Conservation (phyloP, 2,113 vertebrate species). For the Phrynosoma platyrhinos region DNA sequence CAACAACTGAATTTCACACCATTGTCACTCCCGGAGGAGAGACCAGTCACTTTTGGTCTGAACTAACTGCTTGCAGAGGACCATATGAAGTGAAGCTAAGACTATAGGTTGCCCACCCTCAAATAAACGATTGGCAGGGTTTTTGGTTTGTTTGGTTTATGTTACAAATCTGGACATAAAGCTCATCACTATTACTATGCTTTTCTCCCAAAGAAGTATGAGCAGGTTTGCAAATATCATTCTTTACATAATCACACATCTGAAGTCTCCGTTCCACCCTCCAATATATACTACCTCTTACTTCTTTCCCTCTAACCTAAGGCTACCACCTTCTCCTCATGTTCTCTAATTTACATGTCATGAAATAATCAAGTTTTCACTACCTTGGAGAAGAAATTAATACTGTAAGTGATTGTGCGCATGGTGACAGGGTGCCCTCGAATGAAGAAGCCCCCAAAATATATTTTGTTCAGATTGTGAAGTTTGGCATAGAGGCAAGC, state of each 20-base stretch:
- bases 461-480: conserved; percentile 89
- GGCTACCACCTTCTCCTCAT: background rate
- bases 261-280: too few relatives aligned
- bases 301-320: conserved; percentile 13
- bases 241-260: background rate
- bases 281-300: conserved; percentile 19
- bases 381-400: conserved; percentile 99
- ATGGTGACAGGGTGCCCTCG: conserved; percentile 96
- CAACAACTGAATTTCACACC: too few relatives aligned
- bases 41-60: background rate
- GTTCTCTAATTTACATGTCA: accelerated
- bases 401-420: conserved; percentile 98
- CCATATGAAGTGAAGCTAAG: background rate
- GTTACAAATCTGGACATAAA: too few relatives aligned
- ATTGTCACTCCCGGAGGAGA: background rate
- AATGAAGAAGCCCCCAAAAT: conserved; percentile 98
- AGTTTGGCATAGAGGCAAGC: conserved; percentile 95
- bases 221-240: background rate
- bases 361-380: background rate
- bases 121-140: too few relatives aligned
- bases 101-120: too few relatives aligned
- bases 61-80: background rate
- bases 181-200: too few relatives aligned
- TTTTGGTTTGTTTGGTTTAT: too few relatives aligned
- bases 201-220: background rate